Evolutionary conservation across 2,113 vertebrate genomes (phyloP).

Genomic region (Crotalus horridus): DNA sequence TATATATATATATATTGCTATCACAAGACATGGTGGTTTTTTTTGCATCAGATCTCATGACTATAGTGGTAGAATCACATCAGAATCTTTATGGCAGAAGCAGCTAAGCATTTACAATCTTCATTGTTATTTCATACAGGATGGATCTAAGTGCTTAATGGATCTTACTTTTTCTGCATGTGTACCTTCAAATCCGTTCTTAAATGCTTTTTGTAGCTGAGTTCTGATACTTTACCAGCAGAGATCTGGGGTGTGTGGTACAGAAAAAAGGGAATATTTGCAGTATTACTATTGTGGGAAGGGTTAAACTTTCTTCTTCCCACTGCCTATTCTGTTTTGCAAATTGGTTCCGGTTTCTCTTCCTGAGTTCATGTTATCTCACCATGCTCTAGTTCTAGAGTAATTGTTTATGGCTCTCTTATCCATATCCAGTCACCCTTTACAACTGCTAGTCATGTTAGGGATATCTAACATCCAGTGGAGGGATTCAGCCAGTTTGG

Average conservation of each 20-base stretch:
- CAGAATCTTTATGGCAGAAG: background rate
- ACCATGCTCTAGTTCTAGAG: background rate
- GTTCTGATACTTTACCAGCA: background rate
- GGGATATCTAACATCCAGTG: background rate
- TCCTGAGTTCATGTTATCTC: background rate
- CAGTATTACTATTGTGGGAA: background rate
- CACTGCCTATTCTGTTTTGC: background rate
- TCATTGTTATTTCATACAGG: background rate
- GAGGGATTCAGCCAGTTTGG: too few species aligned
- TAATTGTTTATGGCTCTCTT: background rate
- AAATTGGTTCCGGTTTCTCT: background rate
- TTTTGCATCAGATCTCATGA: background rate
- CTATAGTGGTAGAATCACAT: background rate
- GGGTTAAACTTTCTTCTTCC: background rate
- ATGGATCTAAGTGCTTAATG: background rate
- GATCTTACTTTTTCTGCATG: background rate
- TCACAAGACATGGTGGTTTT: background rate
- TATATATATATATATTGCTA: accelerated
- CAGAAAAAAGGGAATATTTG: background rate
- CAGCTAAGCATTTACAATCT: background rate
- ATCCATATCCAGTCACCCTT: too few species aligned
- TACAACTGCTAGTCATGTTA: background rate
- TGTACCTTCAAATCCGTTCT: background rate
- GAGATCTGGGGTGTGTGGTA: background rate
- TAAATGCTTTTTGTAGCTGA: background rate